These are phyloP conservation scores for Mugil cephalus DNA, from an alignment of 2,113 vertebrate species.

Conservation along the genomic window DNA sequence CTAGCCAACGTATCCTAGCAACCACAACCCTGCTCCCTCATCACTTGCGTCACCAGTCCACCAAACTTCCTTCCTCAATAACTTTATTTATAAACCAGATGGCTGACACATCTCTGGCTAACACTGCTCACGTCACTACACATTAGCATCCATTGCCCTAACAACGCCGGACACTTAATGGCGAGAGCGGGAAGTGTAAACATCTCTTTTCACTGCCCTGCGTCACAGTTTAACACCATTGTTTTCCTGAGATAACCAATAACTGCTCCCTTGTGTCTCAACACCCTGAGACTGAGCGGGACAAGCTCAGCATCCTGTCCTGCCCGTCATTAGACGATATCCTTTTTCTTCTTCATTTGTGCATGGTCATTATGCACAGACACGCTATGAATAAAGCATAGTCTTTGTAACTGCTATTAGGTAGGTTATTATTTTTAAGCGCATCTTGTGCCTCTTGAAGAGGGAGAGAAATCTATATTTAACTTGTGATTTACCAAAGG, in stretches of 20 bases:
- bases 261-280: constrained; percentile 21
- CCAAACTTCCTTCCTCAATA: constrained; percentile 74
- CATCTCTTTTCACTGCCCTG: constrained; percentile 36
- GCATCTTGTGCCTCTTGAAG: constrained; percentile 45
- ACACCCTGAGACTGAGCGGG: constrained; percentile 19
- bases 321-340: constrained; percentile 21
- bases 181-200: constrained; percentile 54
- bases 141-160: constrained; percentile 26
- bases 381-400: constrained; percentile 56
- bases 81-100: constrained; percentile 80
- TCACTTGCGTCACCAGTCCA: constrained; percentile 63
- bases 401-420: constrained; percentile 49
- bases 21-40: constrained; percentile 69
- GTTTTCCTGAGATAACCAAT: constrained; percentile 27
- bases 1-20: constrained; percentile 76
- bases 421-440: constrained; percentile 29
- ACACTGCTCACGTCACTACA: constrained; percentile 26
- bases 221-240: constrained; percentile 14
- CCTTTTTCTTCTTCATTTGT: background rate
- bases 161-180: constrained; percentile 12
- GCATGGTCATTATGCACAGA: constrained; percentile 19
- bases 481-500: constrained; percentile 60
- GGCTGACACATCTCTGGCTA: constrained; percentile 61
- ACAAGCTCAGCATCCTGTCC: constrained; percentile 42
- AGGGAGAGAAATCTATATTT: constrained; percentile 66